phyloP scores from a whole-genome alignment of 2,888 invertebrate species.

The Pheosia gnoma region DNA sequence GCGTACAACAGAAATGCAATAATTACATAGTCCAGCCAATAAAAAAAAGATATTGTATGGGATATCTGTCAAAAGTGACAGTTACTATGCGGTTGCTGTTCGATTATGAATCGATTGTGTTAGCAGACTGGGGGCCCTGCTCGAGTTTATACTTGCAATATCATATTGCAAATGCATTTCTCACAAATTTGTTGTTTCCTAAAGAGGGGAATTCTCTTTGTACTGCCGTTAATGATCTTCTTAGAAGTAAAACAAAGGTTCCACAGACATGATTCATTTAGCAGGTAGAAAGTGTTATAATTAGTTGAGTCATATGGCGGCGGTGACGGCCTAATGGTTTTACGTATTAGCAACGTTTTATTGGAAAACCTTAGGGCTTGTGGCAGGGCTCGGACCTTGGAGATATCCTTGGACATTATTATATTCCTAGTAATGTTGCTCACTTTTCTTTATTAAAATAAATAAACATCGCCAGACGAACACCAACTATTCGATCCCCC shows the following conservation, averaged over 20 bases:
- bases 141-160: background rate
- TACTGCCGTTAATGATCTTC: conserved; percentile 10
- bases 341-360: background rate
- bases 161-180: background rate
- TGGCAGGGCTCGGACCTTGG: background rate
- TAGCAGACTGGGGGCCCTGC: too few species aligned
- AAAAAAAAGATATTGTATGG: too few species aligned
- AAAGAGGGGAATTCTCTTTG: background rate
- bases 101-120: too few species aligned
- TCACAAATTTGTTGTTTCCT: background rate
- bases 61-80: too few species aligned
- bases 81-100: too few species aligned
- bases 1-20: background rate
- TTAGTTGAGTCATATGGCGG: conserved; percentile 4
- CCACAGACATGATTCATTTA: conserved; percentile 16
- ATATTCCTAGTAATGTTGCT: too few species aligned
- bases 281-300: conserved; percentile 2
- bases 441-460: too few species aligned
- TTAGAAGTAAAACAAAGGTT: conserved; percentile 27
- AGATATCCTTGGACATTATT: background rate
- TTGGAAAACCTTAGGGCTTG: background rate
- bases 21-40: background rate
- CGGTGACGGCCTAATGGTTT: background rate
- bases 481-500: too few species aligned
- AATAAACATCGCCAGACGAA: too few species aligned